Conservation (phyloP, 2,113 vertebrate species). For the Otolemur garnettii region DNA sequence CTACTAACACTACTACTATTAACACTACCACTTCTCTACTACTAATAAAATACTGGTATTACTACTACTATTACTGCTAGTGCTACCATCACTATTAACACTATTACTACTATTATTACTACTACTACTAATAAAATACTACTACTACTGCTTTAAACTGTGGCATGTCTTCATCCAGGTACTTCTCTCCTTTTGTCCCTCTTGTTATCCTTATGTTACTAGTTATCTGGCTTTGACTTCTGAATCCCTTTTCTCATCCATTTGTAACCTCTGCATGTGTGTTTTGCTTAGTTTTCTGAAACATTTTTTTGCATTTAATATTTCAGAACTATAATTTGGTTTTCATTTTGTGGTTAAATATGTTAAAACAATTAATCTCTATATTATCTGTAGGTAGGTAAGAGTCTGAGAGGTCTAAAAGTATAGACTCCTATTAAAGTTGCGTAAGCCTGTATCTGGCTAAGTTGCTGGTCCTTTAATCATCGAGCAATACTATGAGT, state of each 20-base stretch:
- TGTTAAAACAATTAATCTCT: neutral
- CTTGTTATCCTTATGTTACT: neutral
- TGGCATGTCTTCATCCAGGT: neutral
- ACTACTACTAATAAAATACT: too few species aligned
- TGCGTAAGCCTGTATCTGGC: neutral
- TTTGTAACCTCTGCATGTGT: neutral
- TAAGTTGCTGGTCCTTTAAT: neutral
- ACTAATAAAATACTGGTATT: neutral
- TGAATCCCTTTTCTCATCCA: neutral
- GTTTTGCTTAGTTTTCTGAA: neutral
- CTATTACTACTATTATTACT: too few species aligned
- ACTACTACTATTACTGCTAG: neutral
- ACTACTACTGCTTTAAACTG: neutral
- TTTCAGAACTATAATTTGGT: constrained; percentile 16
- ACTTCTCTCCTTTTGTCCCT: neutral
- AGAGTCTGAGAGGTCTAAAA: neutral
- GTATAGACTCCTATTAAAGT: neutral
- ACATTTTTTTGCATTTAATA: constrained; percentile 24
- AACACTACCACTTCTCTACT: too few species aligned
- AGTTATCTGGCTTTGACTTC: constrained; percentile 12
- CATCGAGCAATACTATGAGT: neutral
- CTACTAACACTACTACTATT: too few species aligned
- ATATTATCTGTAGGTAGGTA: neutral
- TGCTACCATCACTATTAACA: too few species aligned
- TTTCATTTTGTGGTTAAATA: constrained; percentile 23